Evolutionary conservation across 35 echinoderm and acorn worm species (phyloP), one percentile per base, ranked within the genome.

Genomic region (Apostichopus californicus): DNA sequence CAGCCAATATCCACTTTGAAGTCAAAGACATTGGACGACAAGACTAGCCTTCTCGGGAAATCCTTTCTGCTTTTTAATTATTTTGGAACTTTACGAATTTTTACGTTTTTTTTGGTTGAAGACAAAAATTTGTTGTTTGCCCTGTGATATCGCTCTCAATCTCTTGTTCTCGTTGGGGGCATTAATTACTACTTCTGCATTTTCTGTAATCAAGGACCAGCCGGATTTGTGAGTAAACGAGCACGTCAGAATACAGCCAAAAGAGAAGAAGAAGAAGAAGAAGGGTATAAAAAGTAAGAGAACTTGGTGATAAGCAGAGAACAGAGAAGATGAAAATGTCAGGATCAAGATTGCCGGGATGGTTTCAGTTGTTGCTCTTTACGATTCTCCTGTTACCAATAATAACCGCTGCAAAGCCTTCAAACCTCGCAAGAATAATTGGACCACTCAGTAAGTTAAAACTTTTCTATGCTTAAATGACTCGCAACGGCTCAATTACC

Each of bases 311-410:
- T 4, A 75, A 81, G 55, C 78, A 85, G 57, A 58, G 56, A 85
- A 85, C 54, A 58, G 52, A 60, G 17, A 15, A 55, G 6, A 15
- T 15, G 53, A 83, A 83, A 55, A 83, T 83, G 80, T 55, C 80
- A 24, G 52, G 80, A 83, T 83, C 80, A 83, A 56, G 80, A 83
- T 55, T 53, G 55, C 55, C 80, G 34, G 80, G 25, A 54, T 46
- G 80, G 52, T 34, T 83, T 55, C 80, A 83, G 46, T 56, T 83
- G 14, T 56, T 83, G 21, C 9, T 83, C 34, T 83, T 83, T 55
- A 83, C 80, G 80, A 83, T 83, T 56, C 80, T 83, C 46, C 52
- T 83, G 34, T 83, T 83, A 83, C 80, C 80, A 83, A 34, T 83
- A 55, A 8, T 83, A 83, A 55, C 80, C 46, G 80, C 80, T 34